A percentile compares a stretch with the other conserved stretches of the same genome.
Evolutionary conservation across 2,797 vertebrate species (phyloP).

Genomic region (Tinamus major): DNA sequence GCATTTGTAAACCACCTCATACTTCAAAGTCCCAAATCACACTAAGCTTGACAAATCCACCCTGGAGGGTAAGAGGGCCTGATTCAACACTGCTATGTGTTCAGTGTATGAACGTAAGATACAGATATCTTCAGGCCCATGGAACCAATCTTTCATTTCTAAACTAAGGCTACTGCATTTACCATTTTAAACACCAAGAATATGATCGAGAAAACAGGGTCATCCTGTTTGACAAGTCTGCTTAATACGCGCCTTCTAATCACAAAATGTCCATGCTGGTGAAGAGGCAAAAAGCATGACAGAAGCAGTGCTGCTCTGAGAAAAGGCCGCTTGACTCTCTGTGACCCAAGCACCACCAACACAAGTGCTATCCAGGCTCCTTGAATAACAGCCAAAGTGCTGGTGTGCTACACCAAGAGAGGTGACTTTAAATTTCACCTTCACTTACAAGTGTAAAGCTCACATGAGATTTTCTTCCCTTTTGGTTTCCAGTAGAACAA

Average conservation of each 20-base stretch:
- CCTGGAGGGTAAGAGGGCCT: not conserved
- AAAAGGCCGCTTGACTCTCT: not conserved
- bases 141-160: not conserved
- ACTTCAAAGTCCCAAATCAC: not conserved
- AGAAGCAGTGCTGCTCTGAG: not conserved
- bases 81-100: not conserved
- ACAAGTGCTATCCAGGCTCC: not conserved
- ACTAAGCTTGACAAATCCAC: not conserved
- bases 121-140: not conserved
- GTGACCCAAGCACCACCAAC: not conserved
- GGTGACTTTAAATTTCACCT: not conserved
- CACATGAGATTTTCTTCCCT: not conserved
- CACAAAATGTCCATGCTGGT: not conserved
- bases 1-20: constrained; percentile 43
- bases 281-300: not conserved
- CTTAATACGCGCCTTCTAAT: not conserved
- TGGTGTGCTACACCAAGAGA: not conserved
- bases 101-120: not conserved
- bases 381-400: not conserved
- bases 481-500: not conserved
- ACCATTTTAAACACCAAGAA: not conserved
- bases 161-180: not conserved
- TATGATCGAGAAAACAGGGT: not conserved
- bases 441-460: not conserved
- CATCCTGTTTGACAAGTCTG: not conserved